Percentiles rank a stretch among this genome's conserved stretches.
phyloP scores from a whole-genome alignment of 2,797 vertebrate genomes.

The Pterois miles region DNA sequence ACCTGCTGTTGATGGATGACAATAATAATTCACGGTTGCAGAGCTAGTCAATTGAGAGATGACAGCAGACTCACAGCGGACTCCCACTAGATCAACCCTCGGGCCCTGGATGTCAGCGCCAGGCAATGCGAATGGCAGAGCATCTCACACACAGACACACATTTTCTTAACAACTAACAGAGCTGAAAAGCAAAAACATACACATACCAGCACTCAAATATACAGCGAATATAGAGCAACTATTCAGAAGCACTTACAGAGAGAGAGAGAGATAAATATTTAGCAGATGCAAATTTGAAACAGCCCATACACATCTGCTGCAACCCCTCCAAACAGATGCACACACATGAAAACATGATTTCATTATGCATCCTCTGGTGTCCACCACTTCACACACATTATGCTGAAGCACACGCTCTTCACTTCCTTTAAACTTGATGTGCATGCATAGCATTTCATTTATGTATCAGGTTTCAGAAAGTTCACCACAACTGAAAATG shows the following conservation, averaged over 20 bases:
- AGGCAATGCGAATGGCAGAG: conserved; percentile 14
- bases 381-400: not conserved
- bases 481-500: not conserved
- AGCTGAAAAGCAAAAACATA: not conserved
- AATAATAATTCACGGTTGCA: conserved; percentile 38
- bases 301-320: not conserved
- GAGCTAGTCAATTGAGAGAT: conserved; percentile 42
- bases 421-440: not conserved
- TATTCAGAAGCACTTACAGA: not conserved
- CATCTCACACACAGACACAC: not conserved
- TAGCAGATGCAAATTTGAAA: not conserved
- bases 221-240: not conserved
- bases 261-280: not conserved
- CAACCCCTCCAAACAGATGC: conserved; percentile 3
- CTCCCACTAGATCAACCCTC: conserved; percentile 47
- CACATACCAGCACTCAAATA: not conserved
- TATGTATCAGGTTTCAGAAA: not conserved
- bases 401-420: not conserved
- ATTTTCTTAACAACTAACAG: not conserved
- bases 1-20: conserved; percentile 37
- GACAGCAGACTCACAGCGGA: conserved; percentile 52
- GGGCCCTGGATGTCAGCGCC: conserved; percentile 46
- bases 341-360: not conserved
- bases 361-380: not conserved
- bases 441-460: not conserved